Conservation (phyloP, 2,888 invertebrate genomes). For the Lasioglossum calceatum region DNA sequence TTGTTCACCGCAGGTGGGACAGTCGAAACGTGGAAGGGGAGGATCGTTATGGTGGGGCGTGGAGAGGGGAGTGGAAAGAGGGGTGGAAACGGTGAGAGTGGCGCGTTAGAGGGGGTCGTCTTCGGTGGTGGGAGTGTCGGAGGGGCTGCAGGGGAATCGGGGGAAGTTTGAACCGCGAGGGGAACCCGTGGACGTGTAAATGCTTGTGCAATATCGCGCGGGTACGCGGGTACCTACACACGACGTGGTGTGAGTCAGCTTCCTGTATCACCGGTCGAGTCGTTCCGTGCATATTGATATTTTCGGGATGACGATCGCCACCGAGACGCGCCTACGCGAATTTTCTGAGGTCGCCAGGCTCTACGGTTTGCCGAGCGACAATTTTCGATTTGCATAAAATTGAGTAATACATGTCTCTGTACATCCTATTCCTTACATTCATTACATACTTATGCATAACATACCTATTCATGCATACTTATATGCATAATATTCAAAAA, state of each 20-base stretch:
- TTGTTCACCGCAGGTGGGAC: slow-evolving; percentile 70
- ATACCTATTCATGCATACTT: no score
- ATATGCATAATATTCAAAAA: no score
- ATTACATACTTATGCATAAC: no score
- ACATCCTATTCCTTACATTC: no score
- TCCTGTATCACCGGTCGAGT: slow-evolving; percentile 70
- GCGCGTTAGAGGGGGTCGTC: slow-evolving; percentile 49
- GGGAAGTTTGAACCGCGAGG: slow-evolving; percentile 11
- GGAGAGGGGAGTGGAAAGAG: slow-evolving; percentile 17
- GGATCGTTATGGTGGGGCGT: slow-evolving; percentile 2
- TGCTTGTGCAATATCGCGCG: slow-evolving; percentile 64
- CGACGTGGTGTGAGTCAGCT: slow-evolving; percentile 72
- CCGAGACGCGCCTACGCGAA: background rate
- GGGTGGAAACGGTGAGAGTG: slow-evolving; percentile 25
- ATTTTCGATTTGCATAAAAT: background rate
- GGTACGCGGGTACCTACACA: slow-evolving; percentile 20
- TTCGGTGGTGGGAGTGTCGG: slow-evolving; percentile 22
- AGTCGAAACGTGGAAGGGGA: slow-evolving; percentile 23
- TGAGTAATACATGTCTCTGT: no score
- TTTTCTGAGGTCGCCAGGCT: background rate
- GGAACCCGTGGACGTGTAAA: slow-evolving; percentile 67
- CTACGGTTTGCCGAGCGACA: background rate
- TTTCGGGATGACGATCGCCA: slow-evolving; percentile 48
- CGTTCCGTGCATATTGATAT: slow-evolving; percentile 73
- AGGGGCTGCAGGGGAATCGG: slow-evolving; percentile 50